Base-by-base conservation (phyloP, 37 sponge, comb jelly and placozoan genomes). In the Theonella swinhoei region DNA sequence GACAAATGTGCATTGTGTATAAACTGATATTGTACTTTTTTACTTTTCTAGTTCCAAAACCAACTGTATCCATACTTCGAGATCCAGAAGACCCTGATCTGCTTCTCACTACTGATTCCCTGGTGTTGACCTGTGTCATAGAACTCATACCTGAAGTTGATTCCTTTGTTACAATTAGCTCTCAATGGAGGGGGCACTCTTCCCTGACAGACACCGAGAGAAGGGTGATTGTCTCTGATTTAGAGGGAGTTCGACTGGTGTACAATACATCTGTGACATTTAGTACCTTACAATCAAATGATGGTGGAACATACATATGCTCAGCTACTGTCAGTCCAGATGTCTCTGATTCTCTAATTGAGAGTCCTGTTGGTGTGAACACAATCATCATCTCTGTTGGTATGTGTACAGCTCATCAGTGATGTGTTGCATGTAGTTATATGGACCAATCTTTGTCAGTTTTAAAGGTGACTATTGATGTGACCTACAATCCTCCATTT, bases 401-500 rank as follows among this genome's bases (percentile, higher is more conserved):
- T 72, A 72, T n/a, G 73, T 3, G 24, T n/a, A n/a, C n/a, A n/a
- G n/a, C n/a, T n/a, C n/a, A n/a, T n/a, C n/a, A n/a, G 35, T 1
- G 1, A 17, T 17, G 26, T 39, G 19, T 8, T 24, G 25, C 5
- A 7, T 65, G 54, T 47, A 47, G 54, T 17, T 17, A 47, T 14
- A 7, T 20, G 66, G 7, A 65, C n/a, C 30, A 65, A 29, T 65
- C 5, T 42, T 37, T 43, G 11, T 65, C 73, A 72, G 64, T 25
- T 38, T 39, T 78, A 19, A 78, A 62, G 28, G 42, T 64, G 9
- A 24, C 39, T 5, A 63, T 78, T 64, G 66, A 64, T n/a, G 25
- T 78, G 23, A 36, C 39, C 29, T 78, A 78, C 78, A 34, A 61
- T 38, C 41, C 78, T 37, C 78, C 75, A 19, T 36, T 17, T 38